Evolutionary conservation across 2,888 invertebrate genomes (phyloP).

Genomic region (Limnephilus auricula): DNA sequence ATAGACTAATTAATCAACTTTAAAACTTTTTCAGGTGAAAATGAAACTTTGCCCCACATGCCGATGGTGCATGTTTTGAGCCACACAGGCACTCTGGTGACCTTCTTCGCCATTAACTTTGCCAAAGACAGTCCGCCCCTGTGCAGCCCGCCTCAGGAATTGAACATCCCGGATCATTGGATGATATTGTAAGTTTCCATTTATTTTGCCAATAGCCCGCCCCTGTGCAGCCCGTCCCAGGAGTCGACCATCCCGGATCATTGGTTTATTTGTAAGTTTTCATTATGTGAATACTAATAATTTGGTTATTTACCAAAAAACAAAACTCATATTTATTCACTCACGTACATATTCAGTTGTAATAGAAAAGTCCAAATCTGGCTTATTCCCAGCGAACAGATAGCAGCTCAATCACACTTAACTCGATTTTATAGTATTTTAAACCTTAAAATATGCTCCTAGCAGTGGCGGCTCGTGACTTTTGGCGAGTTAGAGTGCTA

Average conservation of each 20-base stretch:
- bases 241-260: slow-evolving; percentile 71
- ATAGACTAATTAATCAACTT: neutral
- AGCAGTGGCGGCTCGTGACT: too few species aligned
- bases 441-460: too few species aligned
- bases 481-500: too few species aligned
- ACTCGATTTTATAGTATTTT: too few species aligned
- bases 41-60: slow-evolving; percentile 82
- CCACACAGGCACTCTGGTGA: slow-evolving; percentile 86
- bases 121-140: slow-evolving; percentile 78
- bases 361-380: too few species aligned
- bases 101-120: slow-evolving; percentile 87
- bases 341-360: too few species aligned
- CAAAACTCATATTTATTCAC: too few species aligned
- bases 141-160: slow-evolving; percentile 80
- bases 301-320: neutral
- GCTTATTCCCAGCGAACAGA: too few species aligned
- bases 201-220: slow-evolving; percentile 77
- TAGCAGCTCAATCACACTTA: too few species aligned
- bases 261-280: slow-evolving; percentile 69
- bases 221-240: slow-evolving; percentile 81
- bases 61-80: slow-evolving; percentile 88
- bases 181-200: slow-evolving; percentile 69
- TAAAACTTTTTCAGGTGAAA: slow-evolving; percentile 75
- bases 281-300: neutral
- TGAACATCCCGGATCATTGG: slow-evolving; percentile 70